Percentiles rank a stretch among this genome's conserved stretches.
These are phyloP conservation scores for Mergus octosetaceus DNA, from an alignment of 2,797 vertebrate genomes.

Conservation along the genomic window DNA sequence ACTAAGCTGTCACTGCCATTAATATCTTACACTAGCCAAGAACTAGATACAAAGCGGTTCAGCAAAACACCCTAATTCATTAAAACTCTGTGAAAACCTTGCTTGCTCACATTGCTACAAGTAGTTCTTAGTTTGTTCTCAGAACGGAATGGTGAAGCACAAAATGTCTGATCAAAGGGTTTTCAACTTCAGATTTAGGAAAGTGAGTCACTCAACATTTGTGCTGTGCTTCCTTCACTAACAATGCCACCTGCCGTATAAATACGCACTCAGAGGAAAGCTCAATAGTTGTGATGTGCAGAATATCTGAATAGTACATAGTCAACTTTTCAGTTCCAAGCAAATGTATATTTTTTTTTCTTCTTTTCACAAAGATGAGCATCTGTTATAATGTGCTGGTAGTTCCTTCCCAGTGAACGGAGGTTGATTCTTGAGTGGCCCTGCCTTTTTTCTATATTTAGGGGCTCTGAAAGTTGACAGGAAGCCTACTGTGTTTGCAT, in stretches of 20 bases:
- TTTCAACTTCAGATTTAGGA: conserved; percentile 67
- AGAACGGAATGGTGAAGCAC: conserved; percentile 62
- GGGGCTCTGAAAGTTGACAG: conserved; percentile 40
- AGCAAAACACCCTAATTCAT: conserved; percentile 76
- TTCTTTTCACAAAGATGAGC: background rate
- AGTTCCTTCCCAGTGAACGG: conserved; percentile 8
- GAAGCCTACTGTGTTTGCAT: background rate
- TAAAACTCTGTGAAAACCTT: conserved; percentile 72
- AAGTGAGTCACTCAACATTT: conserved; percentile 55
- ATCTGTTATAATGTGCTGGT: background rate
- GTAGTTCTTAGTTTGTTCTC: conserved; percentile 67
- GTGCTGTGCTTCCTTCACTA: conserved; percentile 54
- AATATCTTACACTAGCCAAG: conserved; percentile 47
- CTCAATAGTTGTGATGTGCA: conserved; percentile 38
- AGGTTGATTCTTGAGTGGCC: conserved; percentile 20
- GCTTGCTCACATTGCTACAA: conserved; percentile 49
- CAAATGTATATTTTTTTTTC: conserved; percentile 24
- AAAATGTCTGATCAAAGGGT: conserved; percentile 75
- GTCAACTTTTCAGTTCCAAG: conserved; percentile 39
- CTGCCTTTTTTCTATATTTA: conserved; percentile 2
- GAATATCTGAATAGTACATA: conserved; percentile 22
- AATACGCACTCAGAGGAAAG: background rate
- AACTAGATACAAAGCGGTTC: conserved; percentile 66
- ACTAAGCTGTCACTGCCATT: conserved; percentile 52
- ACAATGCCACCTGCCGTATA: conserved; percentile 60